phyloP scores from a whole-genome alignment of 2,113 vertebrate genomes.

The Tragelaphus buxtoni region DNA sequence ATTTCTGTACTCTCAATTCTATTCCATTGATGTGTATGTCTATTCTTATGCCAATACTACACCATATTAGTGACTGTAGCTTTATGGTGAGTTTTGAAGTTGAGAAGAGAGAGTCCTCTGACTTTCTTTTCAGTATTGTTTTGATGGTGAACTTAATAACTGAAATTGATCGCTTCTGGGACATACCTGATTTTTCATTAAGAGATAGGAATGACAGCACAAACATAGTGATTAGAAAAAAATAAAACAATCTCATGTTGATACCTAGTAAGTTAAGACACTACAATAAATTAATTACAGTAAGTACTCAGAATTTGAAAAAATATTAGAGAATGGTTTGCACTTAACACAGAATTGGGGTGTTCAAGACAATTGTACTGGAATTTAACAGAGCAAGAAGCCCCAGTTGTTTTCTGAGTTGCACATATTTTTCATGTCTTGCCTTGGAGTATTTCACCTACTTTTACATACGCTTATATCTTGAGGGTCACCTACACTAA shows the following conservation, averaged over 20 bases:
- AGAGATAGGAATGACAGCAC: background rate
- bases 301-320: background rate
- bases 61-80: background rate
- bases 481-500: background rate
- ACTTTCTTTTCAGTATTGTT: background rate
- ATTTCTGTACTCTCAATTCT: background rate
- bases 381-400: background rate
- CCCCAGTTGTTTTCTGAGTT: background rate
- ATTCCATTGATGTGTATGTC: background rate
- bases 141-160: background rate
- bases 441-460: background rate
- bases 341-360: background rate
- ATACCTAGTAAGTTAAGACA: background rate
- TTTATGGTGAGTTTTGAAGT: background rate
- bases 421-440: background rate
- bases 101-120: background rate
- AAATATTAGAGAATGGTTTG: background rate
- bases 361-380: background rate
- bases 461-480: background rate
- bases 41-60: background rate
- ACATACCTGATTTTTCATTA: background rate
- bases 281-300: background rate
- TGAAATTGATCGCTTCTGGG: background rate
- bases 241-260: background rate
- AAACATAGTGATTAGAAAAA: background rate